phyloP scores from a whole-genome alignment of 2,888 invertebrate genomes.

The Lasiommata megera region DNA sequence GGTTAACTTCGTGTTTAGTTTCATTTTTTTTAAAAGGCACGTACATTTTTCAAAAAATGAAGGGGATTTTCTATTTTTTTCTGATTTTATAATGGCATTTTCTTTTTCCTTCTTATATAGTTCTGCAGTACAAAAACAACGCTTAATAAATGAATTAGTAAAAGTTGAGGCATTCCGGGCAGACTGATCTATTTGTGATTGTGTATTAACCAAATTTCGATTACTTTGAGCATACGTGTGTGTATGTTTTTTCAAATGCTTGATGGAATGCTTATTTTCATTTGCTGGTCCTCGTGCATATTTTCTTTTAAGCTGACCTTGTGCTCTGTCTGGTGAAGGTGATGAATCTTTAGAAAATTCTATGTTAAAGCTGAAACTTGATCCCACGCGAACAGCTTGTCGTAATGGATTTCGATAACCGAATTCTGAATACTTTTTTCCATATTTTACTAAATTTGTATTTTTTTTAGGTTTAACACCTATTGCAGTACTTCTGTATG shows the following conservation, averaged over 20 bases:
- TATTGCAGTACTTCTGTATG: conserved; percentile 7
- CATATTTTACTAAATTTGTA: neutral
- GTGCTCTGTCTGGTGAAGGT: neutral
- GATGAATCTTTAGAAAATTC: conserved; percentile 35
- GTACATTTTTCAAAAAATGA: conserved; percentile 18
- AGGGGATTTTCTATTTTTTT: conserved; percentile 6
- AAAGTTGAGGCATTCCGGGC: too few species aligned
- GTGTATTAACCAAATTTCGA: too few species aligned
- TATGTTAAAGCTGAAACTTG: conserved; percentile 36
- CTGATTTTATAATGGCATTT: conserved; percentile 7
- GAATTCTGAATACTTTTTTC: neutral
- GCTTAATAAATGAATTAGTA: too few species aligned
- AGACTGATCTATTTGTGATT: too few species aligned
- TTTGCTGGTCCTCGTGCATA: neutral
- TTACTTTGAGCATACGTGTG: neutral
- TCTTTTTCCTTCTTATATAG: too few species aligned
- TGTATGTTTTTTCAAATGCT: neutral
- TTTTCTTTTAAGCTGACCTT: neutral
- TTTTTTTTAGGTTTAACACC: conserved; percentile 8
- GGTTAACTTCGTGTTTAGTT: neutral
- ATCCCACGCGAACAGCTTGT: conserved; percentile 34
- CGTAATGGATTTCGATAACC: conserved; percentile 4
- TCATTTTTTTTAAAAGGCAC: conserved; percentile 17
- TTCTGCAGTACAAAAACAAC: too few species aligned
- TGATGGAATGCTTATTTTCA: neutral